Evolutionary conservation across 2,888 invertebrate species (phyloP), one percentile per base, ranked within the genome.

Genomic region (Graphium colonna): DNA sequence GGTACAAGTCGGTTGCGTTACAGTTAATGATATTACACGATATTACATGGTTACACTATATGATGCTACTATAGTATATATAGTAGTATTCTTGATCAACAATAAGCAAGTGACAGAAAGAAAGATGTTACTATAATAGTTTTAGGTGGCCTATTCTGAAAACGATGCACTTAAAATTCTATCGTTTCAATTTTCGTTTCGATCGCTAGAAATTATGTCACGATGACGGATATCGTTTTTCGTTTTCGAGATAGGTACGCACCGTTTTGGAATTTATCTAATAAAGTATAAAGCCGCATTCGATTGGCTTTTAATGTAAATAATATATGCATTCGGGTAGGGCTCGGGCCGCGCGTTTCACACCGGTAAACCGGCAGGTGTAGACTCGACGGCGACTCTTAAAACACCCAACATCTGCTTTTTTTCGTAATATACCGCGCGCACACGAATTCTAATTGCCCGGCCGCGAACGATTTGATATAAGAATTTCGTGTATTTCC

Each of bases 331-430:
- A 13, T 31, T 45, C 36, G 45, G 31, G 31, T 7, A 5, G 26
- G 16, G 38, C 33, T 13, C 31, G 33, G 38, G 33, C 21, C 16
- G 36, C 50, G 26, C 36, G 50, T 21, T 60, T 65, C 68, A 71
- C 73, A 72, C 67, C 63, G 71, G 70, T 60, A n/a, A 18, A 57
- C 47, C 60, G 69, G 85, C 87, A 86, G 87, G 86, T 86, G 87
- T 76, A 69, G 61, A 60, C 72, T 77, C 79, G 79, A 79, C 79
- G 73, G 73, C 74, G 70, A 76, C 74, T 79, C 75, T 75, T 71
- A 71, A 75, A 71, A 72, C 67, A 68, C 70, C 13, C 28, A 68
- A 79, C 87, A 87, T 86, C 88, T 88, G 87, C 86, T 81, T 84
- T 82, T 21, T 82, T 83, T 75, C 73, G 78, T 78, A 79, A 82